A percentile compares a stretch with the other conserved stretches of the same genome.
Conservation (phyloP, 2,113 vertebrate species). For the Dipodomys merriami region DNA sequence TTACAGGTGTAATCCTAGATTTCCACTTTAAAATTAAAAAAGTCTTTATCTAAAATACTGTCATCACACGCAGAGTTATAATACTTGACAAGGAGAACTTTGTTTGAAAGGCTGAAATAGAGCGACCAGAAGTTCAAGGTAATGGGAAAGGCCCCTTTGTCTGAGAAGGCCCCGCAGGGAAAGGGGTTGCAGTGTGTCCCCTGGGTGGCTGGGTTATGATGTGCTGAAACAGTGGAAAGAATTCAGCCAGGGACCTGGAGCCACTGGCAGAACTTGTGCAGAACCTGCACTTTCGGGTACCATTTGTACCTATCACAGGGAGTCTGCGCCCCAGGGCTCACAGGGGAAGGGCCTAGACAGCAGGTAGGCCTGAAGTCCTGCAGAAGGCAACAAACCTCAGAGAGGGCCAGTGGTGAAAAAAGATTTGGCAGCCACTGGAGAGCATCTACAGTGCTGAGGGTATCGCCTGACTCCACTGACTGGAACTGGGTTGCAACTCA, state of each 20-base stretch:
- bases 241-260: background rate
- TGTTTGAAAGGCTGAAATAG: background rate
- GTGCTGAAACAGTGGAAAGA: background rate
- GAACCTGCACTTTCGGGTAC: background rate
- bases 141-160: background rate
- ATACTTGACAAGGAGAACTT: background rate
- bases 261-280: background rate
- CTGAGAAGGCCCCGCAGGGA: background rate
- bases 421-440: background rate
- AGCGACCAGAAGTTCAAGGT: background rate
- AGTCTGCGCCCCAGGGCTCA: background rate
- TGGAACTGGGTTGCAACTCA: conserved; percentile 21
- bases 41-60: conserved; percentile 20
- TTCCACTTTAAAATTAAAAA: background rate
- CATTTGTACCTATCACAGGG: conserved; percentile 30
- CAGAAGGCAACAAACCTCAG: background rate
- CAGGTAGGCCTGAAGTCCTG: background rate
- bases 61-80: background rate
- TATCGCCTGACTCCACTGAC: background rate
- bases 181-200: background rate
- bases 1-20: background rate
- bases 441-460: background rate
- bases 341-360: background rate
- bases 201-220: background rate
- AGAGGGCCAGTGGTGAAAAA: conserved; percentile 8